Percentiles rank a stretch among this genome's conserved stretches.
Evolutionary conservation across 2,113 vertebrate species (phyloP).

Genomic region (Macheiramphus alcinus): DNA sequence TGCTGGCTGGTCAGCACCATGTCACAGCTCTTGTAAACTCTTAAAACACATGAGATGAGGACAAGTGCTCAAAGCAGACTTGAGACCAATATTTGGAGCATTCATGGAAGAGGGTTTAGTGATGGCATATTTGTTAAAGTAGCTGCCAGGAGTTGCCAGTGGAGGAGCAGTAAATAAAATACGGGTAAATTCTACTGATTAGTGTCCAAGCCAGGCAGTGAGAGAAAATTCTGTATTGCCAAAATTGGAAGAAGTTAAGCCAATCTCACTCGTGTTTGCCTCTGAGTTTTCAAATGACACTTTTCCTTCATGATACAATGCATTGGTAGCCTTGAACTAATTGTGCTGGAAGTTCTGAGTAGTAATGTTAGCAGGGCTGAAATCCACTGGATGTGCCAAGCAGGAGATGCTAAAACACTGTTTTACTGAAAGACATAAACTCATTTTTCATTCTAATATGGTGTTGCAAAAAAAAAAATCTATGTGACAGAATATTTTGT

Average conservation of each 20-base stretch:
- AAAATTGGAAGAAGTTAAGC: neutral
- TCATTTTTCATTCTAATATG: neutral
- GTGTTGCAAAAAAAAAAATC: neutral
- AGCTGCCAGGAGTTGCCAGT: neutral
- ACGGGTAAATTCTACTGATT: neutral
- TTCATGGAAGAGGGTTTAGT: neutral
- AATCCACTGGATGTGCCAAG: neutral
- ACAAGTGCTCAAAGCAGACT: neutral
- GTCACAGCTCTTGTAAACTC: neutral
- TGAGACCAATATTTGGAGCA: neutral
- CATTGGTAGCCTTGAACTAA: neutral
- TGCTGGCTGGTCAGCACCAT: neutral
- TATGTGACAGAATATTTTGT: neutral
- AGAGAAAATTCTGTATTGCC: neutral
- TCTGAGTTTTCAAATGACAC: neutral
- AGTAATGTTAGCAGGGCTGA: neutral
- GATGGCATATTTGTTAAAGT: neutral
- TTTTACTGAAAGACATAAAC: neutral
- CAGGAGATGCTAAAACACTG: neutral
- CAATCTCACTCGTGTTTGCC: neutral
- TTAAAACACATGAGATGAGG: neutral
- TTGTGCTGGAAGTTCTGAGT: neutral
- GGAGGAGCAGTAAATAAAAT: neutral
- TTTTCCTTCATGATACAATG: neutral
- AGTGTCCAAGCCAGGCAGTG: neutral